phyloP scores from a whole-genome alignment of 2,888 invertebrate genomes.

The Elysia crispata region DNA sequence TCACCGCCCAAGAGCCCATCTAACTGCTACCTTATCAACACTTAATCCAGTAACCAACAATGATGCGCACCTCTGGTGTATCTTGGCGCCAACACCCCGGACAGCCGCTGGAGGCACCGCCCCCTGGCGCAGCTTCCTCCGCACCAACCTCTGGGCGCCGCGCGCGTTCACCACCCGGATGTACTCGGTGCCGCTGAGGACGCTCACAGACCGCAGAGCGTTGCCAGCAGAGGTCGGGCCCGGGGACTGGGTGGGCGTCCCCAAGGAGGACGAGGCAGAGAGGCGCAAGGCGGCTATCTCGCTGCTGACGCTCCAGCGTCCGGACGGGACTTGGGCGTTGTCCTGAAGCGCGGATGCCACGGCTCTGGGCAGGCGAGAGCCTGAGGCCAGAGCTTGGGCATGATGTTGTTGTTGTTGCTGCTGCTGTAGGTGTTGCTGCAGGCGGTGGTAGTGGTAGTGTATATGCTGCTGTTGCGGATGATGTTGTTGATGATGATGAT shows the following conservation, averaged over 20 bases:
- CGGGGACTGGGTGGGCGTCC: background rate
- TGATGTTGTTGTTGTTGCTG: background rate
- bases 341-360: background rate
- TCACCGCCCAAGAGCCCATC: no score
- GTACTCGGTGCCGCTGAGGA: conserved; percentile 34
- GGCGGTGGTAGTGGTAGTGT: background rate
- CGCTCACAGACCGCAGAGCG: conserved; percentile 16
- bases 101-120: conserved; percentile 23
- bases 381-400: background rate
- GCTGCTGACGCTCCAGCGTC: conserved; percentile 33
- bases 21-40: no score
- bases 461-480: background rate
- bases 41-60: no score
- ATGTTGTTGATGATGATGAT: background rate
- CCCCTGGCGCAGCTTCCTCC: conserved; percentile 1
- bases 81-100: conserved; percentile 17
- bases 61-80: conserved; percentile 27
- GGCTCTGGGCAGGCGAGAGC: background rate
- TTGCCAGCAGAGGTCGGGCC: background rate
- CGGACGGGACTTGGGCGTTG: conserved; percentile 6
- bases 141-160: conserved; percentile 7
- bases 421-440: background rate
- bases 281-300: background rate
- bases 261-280: background rate
- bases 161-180: conserved; percentile 29